Evolutionary conservation across 1,140 invertebrate genomes (phyloP).

Genomic region (Mylabris phalerata): DNA sequence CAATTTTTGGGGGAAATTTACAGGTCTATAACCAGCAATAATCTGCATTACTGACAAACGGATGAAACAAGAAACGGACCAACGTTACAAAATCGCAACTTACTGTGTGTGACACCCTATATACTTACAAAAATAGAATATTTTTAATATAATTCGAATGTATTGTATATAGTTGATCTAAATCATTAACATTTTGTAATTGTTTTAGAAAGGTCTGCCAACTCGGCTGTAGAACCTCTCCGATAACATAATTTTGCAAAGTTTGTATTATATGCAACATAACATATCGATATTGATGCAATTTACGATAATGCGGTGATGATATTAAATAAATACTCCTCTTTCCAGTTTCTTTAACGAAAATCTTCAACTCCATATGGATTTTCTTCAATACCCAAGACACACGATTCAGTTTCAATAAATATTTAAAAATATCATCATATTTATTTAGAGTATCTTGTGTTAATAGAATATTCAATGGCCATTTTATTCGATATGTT

Average conservation of each 20-base stretch:
- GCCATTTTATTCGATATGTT: slow-evolving; percentile 66
- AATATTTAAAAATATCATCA: slow-evolving; percentile 64
- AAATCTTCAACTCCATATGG: slow-evolving; percentile 53
- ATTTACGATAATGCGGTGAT: slow-evolving; percentile 52
- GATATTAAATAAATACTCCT: slow-evolving; percentile 41
- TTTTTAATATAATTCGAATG: slow-evolving; percentile 66
- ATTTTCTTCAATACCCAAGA: slow-evolving; percentile 63
- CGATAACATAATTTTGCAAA: slow-evolving; percentile 63
- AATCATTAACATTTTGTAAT: slow-evolving; percentile 51
- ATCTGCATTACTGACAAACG: no score
- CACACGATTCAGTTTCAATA: slow-evolving; percentile 66
- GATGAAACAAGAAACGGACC: not conserved
- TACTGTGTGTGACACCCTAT: not conserved
- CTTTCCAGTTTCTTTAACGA: slow-evolving; percentile 43
- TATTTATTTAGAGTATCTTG: slow-evolving; percentile 60
- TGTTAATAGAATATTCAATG: slow-evolving; percentile 67
- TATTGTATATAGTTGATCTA: slow-evolving; percentile 61
- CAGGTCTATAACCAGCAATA: no score
- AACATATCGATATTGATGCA: slow-evolving; percentile 62
- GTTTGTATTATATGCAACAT: slow-evolving; percentile 67
- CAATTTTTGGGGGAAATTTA: no score
- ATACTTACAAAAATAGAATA: slow-evolving; percentile 51
- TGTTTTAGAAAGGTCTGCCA: slow-evolving; percentile 64
- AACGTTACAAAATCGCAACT: not conserved
- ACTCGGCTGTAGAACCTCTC: slow-evolving; percentile 60